These are phyloP conservation scores for Chlorops oryzae DNA, from an alignment of 1,140 invertebrate genomes.

Conservation along the genomic window DNA sequence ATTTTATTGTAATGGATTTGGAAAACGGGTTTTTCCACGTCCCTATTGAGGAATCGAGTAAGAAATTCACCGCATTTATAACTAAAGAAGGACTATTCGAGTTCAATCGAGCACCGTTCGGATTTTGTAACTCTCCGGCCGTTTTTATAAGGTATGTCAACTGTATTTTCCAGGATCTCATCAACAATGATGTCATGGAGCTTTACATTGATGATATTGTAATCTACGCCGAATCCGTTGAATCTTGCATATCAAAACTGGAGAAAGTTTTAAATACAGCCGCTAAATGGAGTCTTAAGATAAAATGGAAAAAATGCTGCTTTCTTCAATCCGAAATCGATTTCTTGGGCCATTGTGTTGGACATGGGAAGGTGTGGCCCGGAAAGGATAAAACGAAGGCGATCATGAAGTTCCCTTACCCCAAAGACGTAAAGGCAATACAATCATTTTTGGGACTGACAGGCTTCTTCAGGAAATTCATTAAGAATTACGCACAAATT, in stretches of 20 bases:
- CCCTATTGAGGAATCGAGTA: neutral
- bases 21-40: conserved; percentile 9
- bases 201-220: conserved; percentile 11
- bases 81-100: conserved; percentile 1
- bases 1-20: conserved; percentile 18
- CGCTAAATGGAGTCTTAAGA: conserved; percentile 29
- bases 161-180: conserved; percentile 3
- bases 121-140: conserved; percentile 24
- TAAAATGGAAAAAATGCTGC: conserved; percentile 41
- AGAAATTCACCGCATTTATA: conserved; percentile 2
- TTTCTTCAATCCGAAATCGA: too few relatives aligned
- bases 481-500: neutral
- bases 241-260: conserved; percentile 16
- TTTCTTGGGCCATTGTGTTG: too few relatives aligned
- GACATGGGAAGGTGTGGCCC: conserved; percentile 25
- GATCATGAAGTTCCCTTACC: conserved; percentile 26
- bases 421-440: neutral
- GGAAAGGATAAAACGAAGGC: conserved; percentile 25
- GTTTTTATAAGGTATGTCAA: conserved; percentile 48
- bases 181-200: neutral
- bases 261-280: conserved; percentile 22
- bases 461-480: neutral
- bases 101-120: neutral
- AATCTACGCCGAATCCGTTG: neutral
- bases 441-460: neutral